Conservation (phyloP, 2,888 invertebrate genomes). For the Parapristionchus giblindavisi region DNA sequence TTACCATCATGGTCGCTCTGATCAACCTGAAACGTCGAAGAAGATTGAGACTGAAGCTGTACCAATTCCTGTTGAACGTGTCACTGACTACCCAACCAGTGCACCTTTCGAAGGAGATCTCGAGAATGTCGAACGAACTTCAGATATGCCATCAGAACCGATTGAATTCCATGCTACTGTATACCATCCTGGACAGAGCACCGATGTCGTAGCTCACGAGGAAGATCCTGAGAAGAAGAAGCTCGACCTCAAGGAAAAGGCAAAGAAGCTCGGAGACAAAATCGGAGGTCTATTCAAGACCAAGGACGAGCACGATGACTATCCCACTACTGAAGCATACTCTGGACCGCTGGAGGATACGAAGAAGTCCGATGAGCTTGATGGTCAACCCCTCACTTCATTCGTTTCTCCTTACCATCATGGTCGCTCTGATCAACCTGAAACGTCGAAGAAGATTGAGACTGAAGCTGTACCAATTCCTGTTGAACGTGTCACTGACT, state of each 20-base stretch:
- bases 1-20: background rate
- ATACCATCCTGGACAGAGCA: background rate
- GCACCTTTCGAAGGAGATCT: background rate
- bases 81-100: background rate
- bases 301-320: background rate
- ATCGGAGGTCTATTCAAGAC: background rate
- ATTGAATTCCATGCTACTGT: background rate
- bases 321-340: background rate
- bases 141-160: background rate
- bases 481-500: background rate
- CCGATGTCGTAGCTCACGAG: background rate
- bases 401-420: background rate
- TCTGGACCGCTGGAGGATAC: background rate
- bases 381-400: background rate
- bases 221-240: background rate
- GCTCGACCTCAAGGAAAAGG: background rate
- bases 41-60: background rate
- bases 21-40: background rate
- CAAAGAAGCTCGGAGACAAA: background rate
- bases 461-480: background rate
- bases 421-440: background rate
- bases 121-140: background rate
- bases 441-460: background rate
- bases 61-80: background rate
- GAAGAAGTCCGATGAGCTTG: background rate